Percentiles rank a stretch among this genome's conserved stretches.
phyloP scores from a whole-genome alignment of 2,113 vertebrate species.

The Heliornis fulica region DNA sequence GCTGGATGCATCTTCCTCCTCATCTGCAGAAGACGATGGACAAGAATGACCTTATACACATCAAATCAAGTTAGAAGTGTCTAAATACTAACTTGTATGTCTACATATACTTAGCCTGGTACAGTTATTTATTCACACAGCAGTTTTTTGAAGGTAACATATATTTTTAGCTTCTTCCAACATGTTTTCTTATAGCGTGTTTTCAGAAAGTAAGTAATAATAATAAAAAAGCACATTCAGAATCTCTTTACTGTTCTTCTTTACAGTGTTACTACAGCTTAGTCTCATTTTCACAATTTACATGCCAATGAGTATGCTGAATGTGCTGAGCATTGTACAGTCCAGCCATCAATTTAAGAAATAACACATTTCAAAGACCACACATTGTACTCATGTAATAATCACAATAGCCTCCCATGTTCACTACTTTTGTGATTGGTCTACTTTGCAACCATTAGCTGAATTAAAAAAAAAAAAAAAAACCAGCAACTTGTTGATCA shows the following conservation, averaged over 20 bases:
- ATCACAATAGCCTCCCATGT: neutral
- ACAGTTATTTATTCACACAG: neutral
- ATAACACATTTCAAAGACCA: neutral
- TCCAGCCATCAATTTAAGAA: neutral
- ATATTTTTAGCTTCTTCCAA: neutral
- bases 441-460: constrained; percentile 3
- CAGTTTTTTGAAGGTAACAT: neutral
- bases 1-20: neutral
- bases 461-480: constrained; percentile 44
- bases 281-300: neutral
- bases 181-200: neutral
- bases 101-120: neutral
- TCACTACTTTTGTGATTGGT: neutral
- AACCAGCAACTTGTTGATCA: constrained; percentile 13
- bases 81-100: neutral
- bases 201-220: too few relatives aligned
- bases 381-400: neutral
- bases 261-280: neutral
- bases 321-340: too few relatives aligned
- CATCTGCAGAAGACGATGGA: neutral
- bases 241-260: neutral
- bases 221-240: neutral
- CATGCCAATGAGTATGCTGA: neutral
- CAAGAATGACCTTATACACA: neutral
- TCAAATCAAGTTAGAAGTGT: neutral